Evolutionary conservation across 2,888 invertebrate species (phyloP), one percentile per base, ranked within the genome.

Genomic region (Ganaspis brasiliensis): DNA sequence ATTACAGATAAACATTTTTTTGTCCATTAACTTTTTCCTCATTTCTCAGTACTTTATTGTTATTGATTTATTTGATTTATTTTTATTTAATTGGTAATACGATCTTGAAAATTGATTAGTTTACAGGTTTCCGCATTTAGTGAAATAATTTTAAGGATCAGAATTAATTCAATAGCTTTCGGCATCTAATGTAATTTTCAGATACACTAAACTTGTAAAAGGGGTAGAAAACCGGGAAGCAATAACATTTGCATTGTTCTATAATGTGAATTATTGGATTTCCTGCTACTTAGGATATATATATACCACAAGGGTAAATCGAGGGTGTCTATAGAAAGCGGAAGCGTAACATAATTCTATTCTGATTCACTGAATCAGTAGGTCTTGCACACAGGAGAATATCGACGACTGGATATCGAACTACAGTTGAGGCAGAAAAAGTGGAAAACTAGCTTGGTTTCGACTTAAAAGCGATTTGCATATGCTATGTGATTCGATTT

Each of bases 381-480:
- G 63, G 63, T 24, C 24, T 67, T 49, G n/a, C 4, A 40, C 14
- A 45, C 63, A 63, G 37, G 21, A 35, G 14, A 21, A 37, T 40
- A 63, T 63, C 21, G 63, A 63, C 19, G 2, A 52, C 16, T 40
- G 6, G 9, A 40, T 21, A 40, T 24, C 45, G 19, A 52, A 52
- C 52, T 52, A 8, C 49, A 49, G 40, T 37, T n/a, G 2, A 24
- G 45, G 76, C 74, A 79, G 78, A 76, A 79, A 82, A 75, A 79
- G 78, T 81, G 75, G 81, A 85, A 84, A 84, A 82, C 82, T 79
- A 77, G 72, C 75, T 79, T 79, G 73, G 74, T 78, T 80, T 75
- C 79, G 74, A 84, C 79, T 87, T 85, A 82, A 86, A 85, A 83
- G 82, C 81, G 77, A 85, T 87, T 87, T 87, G 85, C 87, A 87